Evolutionary conservation across 2,797 vertebrate genomes (phyloP).

Genomic region (Falco novaeseelandiae): DNA sequence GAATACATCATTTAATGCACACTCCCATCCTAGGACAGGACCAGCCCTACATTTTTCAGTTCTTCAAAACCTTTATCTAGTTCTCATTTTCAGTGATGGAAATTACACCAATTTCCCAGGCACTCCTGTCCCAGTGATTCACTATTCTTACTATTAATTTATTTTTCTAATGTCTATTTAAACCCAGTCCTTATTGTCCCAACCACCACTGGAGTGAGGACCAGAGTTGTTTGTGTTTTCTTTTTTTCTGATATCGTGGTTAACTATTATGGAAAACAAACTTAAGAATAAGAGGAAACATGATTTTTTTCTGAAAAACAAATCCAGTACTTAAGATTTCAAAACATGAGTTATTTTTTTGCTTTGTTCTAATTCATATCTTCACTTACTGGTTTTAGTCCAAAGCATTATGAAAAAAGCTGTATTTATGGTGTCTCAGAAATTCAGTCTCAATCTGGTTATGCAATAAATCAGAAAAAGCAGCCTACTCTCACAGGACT

Average conservation of each 20-base stretch:
- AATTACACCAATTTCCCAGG: not conserved
- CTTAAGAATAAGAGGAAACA: not conserved
- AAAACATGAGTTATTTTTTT: not conserved
- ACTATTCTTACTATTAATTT: not conserved
- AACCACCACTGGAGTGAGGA: not conserved
- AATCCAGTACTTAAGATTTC: not conserved
- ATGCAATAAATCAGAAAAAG: not conserved
- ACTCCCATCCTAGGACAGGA: not conserved
- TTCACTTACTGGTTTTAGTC: not conserved
- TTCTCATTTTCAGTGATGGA: not conserved
- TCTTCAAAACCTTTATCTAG: not conserved
- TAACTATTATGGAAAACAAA: not conserved
- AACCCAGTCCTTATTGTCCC: not conserved
- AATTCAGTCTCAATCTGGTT: not conserved
- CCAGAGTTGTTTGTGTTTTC: not conserved
- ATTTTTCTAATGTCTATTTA: not conserved
- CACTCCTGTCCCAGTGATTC: not conserved
- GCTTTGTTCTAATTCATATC: not conserved
- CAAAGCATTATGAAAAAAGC: not conserved
- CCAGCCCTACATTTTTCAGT: not conserved
- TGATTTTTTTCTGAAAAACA: not conserved
- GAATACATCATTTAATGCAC: not conserved
- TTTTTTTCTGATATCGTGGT: not conserved
- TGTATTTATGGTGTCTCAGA: not conserved
- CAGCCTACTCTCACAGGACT: not conserved